Evolutionary conservation across 2,888 invertebrate genomes (phyloP), one percentile per base, ranked within the genome.

Genomic region (Drosophila hamatofila): DNA sequence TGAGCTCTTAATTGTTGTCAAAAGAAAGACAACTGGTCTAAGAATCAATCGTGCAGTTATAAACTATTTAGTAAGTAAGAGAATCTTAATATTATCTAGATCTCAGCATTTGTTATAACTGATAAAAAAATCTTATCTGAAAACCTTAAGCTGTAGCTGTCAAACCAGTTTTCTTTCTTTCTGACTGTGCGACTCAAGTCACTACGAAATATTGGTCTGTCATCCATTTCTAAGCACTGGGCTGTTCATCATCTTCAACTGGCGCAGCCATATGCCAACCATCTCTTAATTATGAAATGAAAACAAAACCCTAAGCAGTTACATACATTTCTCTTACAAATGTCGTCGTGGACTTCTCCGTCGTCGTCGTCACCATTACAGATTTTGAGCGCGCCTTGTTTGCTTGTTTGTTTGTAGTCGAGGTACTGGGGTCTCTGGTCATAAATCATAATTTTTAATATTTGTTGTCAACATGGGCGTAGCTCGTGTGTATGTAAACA

Each of bases 401-500:
- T 30, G 49, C 33, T 49, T 49, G 30, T 33, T 49, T 65, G 64
- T 44, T 46, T 46, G 37, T 3, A 21, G 60, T 18, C 60, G 56
- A 52, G 51, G 51, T 33, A 72, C 25, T 39, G 35, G 41, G 35
- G 35, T 37, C 56, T 42, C 56, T 21, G 60, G 63, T 63, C 81
- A 86, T 91, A 91, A 91, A 91, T 90, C 90, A 91, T 91, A 91
- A 89, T 83, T 87, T 88, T 90, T 82, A 85, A 83, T 83, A 82
- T 87, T 89, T 87, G 76, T 89, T 91, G 91, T 88, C 88, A 90
- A 85, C 86, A 89, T 83, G 91, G 91, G 90, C 91, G 91, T 91
- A 84, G 77, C 90, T 72, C 73, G 80, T 74, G 85, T 81, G 64
- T 78, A 71, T 77, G 78, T 81, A 77, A 84, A 74, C 72, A 80